phyloP scores from a whole-genome alignment of 2,797 vertebrate species.

The Tapirus indicus region DNA sequence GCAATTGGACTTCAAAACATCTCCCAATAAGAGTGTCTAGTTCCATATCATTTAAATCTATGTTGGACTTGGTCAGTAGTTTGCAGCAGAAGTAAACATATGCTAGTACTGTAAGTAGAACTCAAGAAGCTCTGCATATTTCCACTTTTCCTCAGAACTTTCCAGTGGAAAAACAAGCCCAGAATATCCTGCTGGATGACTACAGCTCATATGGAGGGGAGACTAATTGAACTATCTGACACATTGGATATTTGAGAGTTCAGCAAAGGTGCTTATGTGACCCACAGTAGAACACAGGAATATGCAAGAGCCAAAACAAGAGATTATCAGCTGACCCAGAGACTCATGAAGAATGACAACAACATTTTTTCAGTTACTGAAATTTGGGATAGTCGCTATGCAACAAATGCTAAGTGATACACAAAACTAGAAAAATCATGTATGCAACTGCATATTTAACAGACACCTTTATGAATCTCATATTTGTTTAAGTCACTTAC shows the following conservation, averaged over 20 bases:
- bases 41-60: background rate
- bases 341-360: background rate
- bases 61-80: background rate
- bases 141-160: background rate
- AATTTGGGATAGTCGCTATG: background rate
- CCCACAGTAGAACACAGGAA: background rate
- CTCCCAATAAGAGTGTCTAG: background rate
- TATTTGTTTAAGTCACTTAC: background rate
- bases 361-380: background rate
- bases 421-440: background rate
- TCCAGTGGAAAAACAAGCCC: background rate
- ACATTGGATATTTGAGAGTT: background rate
- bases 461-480: background rate
- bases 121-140: background rate
- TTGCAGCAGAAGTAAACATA: background rate
- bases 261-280: background rate
- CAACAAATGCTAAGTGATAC: background rate
- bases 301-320: background rate
- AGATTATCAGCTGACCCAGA: background rate
- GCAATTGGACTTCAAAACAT: background rate
- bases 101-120: background rate
- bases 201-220: background rate
- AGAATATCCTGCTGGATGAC: accelerated
- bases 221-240: background rate
- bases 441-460: background rate